These are phyloP conservation scores for Lepidurus packardi DNA, from an alignment of 1,140 invertebrate genomes.

Conservation along the genomic window DNA sequence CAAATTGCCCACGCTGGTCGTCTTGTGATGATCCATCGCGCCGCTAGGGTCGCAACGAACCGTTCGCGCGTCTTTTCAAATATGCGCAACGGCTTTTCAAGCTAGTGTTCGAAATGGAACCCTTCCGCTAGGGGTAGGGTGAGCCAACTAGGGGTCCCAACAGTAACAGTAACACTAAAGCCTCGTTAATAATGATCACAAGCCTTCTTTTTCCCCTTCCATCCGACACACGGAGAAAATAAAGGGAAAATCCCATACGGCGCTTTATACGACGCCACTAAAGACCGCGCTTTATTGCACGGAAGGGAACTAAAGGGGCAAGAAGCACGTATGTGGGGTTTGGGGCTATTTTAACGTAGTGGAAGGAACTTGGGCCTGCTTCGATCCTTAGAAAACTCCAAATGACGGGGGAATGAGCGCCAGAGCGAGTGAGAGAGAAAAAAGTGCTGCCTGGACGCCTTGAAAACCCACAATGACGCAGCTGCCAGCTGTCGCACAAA, in stretches of 20 bases:
- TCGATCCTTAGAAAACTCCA: too few relatives aligned
- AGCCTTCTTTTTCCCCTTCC: too few relatives aligned
- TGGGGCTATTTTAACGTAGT: neutral
- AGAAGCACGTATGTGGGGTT: neutral
- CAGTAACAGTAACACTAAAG: too few relatives aligned
- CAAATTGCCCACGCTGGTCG: neutral
- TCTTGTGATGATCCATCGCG: neutral
- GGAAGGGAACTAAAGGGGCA: neutral
- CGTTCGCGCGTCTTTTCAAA: too few relatives aligned
- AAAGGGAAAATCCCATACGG: neutral
- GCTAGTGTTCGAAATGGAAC: too few relatives aligned
- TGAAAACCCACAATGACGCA: neutral
- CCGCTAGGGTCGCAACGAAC: neutral
- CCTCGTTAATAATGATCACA: too few relatives aligned
- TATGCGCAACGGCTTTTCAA: too few relatives aligned
- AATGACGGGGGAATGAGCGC: too few relatives aligned
- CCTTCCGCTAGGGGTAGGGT: too few relatives aligned
- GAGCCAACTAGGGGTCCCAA: too few relatives aligned
- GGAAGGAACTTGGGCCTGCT: neutral
- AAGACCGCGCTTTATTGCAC: constrained; percentile 1
- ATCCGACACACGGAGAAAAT: too few relatives aligned
- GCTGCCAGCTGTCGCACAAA: constrained; percentile 8
- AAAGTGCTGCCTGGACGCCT: neutral
- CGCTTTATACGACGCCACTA: neutral
- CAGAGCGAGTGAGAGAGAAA: neutral